Evolutionary conservation across 2,888 invertebrate species (phyloP), one percentile per base, ranked within the genome.

Genomic region (Rapana venosa): DNA sequence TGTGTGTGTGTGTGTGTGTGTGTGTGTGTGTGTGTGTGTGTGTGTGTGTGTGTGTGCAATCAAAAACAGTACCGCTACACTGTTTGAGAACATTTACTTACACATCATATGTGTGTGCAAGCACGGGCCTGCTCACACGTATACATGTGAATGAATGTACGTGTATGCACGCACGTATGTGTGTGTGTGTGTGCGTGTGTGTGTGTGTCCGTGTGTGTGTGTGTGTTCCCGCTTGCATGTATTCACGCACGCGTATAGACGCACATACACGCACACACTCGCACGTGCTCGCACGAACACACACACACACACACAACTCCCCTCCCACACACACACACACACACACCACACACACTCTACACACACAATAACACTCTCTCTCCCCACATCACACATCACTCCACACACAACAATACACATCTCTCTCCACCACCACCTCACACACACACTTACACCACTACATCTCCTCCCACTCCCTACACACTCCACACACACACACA

Each of bases 11-110:
- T 32, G 77, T 17, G 77, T 32, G 77, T 32, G 77, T 32, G 77
- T 77, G 77, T 77, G 32, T 32, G 77, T 77, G 70, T 70, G 70
- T 70, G 70, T 70, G 70, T 70, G 70, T 70, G 70, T 70, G 70
- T 70, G 70, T 70, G 70, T 70, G 70, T 70, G 70, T 70, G 70
- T 70, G 70, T 70, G 70, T 70, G 70, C 5, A 70, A 5, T 13
- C n/a, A n/a, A n/a, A 47, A 2, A 47, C 47, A 2, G 47, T 47
- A 47, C 47, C 47, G 47, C 47, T 47, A 47, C 47, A 47, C 47
- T 66, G 66, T 66, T 66, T 66, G 66, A 22, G 66, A 22, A 66
- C 26, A 66, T 13, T 17, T 66, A n/a, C n/a, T n/a, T n/a, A n/a
- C n/a, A n/a, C n/a, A n/a, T 2, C 26, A 26, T 13, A 26, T 66